Base-by-base conservation (phyloP, 2,888 invertebrate species). In the Encarsia formosa region DNA sequence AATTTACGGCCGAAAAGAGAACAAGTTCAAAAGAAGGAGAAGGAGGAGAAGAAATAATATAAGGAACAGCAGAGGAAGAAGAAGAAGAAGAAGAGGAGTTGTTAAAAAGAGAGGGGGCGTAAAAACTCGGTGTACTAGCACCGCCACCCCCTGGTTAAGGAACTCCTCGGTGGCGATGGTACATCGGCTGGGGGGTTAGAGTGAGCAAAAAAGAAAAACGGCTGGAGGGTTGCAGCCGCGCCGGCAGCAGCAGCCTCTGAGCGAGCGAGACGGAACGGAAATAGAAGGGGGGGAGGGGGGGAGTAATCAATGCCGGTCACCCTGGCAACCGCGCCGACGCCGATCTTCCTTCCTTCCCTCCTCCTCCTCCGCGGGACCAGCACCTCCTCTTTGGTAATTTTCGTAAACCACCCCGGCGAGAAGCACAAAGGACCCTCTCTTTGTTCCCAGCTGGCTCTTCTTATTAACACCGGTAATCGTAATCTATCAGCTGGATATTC, bases 261-360 rank as follows among this genome's bases (percentile, higher is more conserved):
- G 41, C 15, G 40, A 15, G 37, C 13, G 40, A 43, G 20, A 43
- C 20, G 11, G 40, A 26, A 15, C 13, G 15, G 43, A 48, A 50
- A 41, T 38, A 22, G 49, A 57, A 58, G 38, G 31, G 42, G 29
- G 55, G 57, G 51, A 50, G 61, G 66, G 63, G 67, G 68, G 69
- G 69, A 65, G 68, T 68, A 71, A 73, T 72, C 72, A 70, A 73
- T 73, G 72, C 68, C 64, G 68, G 71, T 73, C 65, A 67, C 69
- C 69, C 58, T 65, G 67, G 71, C 68, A 71, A 73, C 72, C 67
- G 61, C 63, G 63, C 63, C 64, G 64, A 66, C 68, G 66, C 66
- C 64, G 65, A 68, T 68, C 70, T 68, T 67, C 64, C 62, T 65
- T 65, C 64, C 65, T 63, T 66, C 53, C 42, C 38, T 6, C 19